Percentiles rank a stretch among this genome's conserved stretches.
These are phyloP conservation scores for Meteorus cinctellus DNA, from an alignment of 2,888 invertebrate species.

Conservation along the genomic window DNA sequence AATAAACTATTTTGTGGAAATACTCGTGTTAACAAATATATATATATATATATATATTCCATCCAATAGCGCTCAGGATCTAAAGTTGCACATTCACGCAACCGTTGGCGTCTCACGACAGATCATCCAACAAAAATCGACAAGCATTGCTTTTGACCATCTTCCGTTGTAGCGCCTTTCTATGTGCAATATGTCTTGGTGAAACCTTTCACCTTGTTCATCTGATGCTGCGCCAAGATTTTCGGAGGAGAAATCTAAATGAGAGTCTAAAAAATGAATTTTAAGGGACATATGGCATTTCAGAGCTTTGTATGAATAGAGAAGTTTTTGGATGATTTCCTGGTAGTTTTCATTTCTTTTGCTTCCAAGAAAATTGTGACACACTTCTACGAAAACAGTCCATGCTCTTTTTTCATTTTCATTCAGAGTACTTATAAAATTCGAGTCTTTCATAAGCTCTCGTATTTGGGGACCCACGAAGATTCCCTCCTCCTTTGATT, in stretches of 20 bases:
- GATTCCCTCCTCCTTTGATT: constrained; percentile 47
- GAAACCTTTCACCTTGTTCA: constrained; percentile 61
- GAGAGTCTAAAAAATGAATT: constrained; percentile 58
- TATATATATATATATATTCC: too few relatives aligned
- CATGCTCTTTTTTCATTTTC: constrained; percentile 39
- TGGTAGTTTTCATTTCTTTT: constrained; percentile 39
- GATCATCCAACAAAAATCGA: constrained; percentile 43
- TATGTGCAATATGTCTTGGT: constrained; percentile 57
- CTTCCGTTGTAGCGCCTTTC: constrained; percentile 55
- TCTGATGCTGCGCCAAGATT: constrained; percentile 56
- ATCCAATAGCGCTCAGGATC: too few relatives aligned
- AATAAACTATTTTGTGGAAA: too few relatives aligned
- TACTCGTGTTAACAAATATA: too few relatives aligned
- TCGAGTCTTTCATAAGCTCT: constrained; percentile 35
- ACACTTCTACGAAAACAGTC: constrained; percentile 31
- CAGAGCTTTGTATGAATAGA: constrained; percentile 48
- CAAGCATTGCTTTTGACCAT: constrained; percentile 36
- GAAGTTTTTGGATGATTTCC: constrained; percentile 32
- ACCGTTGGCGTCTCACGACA: constrained; percentile 28
- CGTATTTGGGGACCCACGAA: constrained; percentile 38
- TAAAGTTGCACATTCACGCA: too few relatives aligned
- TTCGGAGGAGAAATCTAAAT: constrained; percentile 55
- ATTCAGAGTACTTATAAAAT: constrained; percentile 18
- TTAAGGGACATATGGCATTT: constrained; percentile 56
- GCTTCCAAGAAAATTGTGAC: constrained; percentile 41